Conservation (phyloP, 92 coral and sea anemone species). For the Nematostella vectensis region DNA sequence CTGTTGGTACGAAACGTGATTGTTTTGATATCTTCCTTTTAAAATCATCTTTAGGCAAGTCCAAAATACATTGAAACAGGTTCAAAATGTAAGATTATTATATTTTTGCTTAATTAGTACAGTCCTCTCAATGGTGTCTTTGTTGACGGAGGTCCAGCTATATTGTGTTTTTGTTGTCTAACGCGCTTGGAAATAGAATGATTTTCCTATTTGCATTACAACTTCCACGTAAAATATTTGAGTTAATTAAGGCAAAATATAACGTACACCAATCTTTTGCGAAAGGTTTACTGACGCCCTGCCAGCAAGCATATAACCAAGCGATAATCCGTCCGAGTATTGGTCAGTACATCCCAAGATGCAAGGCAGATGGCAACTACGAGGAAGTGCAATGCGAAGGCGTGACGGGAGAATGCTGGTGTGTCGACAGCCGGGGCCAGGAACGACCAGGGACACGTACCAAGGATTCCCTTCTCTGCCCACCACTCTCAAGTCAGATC, state of each 20-base stretch:
- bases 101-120: too few species aligned
- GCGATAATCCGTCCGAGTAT: slow-evolving; percentile 17
- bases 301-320: slow-evolving; percentile 18
- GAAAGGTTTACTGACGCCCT: slow-evolving; percentile 19
- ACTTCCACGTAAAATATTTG: too few species aligned
- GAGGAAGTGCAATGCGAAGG: slow-evolving; percentile 32
- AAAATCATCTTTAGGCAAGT: neutral
- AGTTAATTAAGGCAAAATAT: too few species aligned
- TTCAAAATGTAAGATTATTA: too few species aligned
- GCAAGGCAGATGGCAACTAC: slow-evolving; percentile 23
- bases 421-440: slow-evolving; percentile 27
- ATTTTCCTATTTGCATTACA: too few species aligned
- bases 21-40: neutral
- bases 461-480: slow-evolving; percentile 10
- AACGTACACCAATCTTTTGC: too few species aligned
- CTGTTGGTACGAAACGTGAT: slow-evolving; percentile 10
- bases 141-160: too few species aligned
- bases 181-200: too few species aligned
- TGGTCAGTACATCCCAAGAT: slow-evolving; percentile 28
- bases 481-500: slow-evolving; percentile 16
- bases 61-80: too few species aligned
- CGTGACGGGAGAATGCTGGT: slow-evolving; percentile 26
- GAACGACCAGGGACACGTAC: slow-evolving; percentile 24
- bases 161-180: too few species aligned
- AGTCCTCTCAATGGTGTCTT: too few species aligned